Evolutionary conservation across 1,140 invertebrate genomes (phyloP), one percentile per base, ranked within the genome.

Genomic region (Aphaenogaster floridana): DNA sequence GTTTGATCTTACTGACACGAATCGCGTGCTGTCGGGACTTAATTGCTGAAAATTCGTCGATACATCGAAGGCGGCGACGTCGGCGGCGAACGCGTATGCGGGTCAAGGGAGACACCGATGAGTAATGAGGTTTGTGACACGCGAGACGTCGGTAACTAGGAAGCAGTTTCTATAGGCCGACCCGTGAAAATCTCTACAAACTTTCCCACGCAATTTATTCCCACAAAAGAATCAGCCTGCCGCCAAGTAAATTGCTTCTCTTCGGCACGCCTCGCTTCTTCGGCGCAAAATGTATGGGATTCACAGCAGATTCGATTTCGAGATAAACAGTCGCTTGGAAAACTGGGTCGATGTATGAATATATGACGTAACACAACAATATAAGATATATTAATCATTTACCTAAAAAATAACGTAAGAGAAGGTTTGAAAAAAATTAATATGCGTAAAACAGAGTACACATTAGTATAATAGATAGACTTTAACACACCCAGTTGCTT

Each of bases 161-260:
- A 87, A 89, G 54, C 57, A 11, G 64, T 89, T 86, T 69, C 84
- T 78, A 77, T 50, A 71, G 36, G 59, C 64, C 72, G 71, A 87
- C 50, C 64, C 45, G 88, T 86, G 89, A 90, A 90, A 90, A 90
- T 89, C 78, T 90, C 89, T 83, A 86, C 71, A n/a, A 87, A 90
- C 88, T 83, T 89, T 90, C 88, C 71, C 89, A 90, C 88, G 88
- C 84, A 59, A 89, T 78, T 87, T 71, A 87, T 86, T 89, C 77
- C 59, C 69, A 89, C 71, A 78, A 48, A 72, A 54, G 88, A 86
- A 89, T 86, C 77, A 15, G 21, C 48, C 48, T 54, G 50, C 54
- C 63, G 34, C 71, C 77, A 36, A 68, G 72, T 78, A 89, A 86
- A 87, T 83, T 61, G 69, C 48, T 42, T 48, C 7, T 57, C 36